Evolutionary conservation across 2,113 vertebrate species (phyloP).

Genomic region (Proterorhinus semilunaris): DNA sequence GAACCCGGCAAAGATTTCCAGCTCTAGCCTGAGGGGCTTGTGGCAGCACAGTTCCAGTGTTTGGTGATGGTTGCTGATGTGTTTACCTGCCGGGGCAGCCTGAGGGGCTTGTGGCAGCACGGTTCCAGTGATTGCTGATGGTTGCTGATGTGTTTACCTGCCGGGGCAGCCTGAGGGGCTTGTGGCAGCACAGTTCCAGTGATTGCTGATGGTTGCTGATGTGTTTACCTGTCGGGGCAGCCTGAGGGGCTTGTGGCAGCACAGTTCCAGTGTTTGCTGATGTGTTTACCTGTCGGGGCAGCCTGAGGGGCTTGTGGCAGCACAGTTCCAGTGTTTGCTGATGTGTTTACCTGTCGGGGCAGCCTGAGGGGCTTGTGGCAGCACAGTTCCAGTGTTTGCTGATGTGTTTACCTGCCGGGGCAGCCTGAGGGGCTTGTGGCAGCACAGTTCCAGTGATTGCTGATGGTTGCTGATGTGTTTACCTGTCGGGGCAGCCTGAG

Average conservation of each 20-base stretch:
- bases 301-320: too few species aligned
- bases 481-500: conserved; percentile 90
- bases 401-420: too few species aligned
- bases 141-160: conserved; percentile 79
- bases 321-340: too few species aligned
- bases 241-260: too few species aligned
- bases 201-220: conserved; percentile 81
- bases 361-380: too few species aligned
- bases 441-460: too few species aligned
- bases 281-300: too few species aligned
- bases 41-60: too few species aligned
- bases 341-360: not conserved
- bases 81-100: conserved; percentile 86
- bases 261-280: not conserved
- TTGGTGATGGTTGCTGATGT: not conserved
- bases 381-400: not conserved
- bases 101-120: conserved; percentile 84
- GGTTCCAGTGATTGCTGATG: conserved; percentile 86
- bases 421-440: too few species aligned
- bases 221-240: not conserved
- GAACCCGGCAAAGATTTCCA: too few species aligned
- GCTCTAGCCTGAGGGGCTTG: too few species aligned
- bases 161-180: conserved; percentile 83
- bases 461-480: not conserved
- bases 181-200: too few species aligned